Percentiles rank a stretch among this genome's conserved stretches.
Evolutionary conservation across 2,113 vertebrate genomes (phyloP).

Genomic region (Rostratula benghalensis): DNA sequence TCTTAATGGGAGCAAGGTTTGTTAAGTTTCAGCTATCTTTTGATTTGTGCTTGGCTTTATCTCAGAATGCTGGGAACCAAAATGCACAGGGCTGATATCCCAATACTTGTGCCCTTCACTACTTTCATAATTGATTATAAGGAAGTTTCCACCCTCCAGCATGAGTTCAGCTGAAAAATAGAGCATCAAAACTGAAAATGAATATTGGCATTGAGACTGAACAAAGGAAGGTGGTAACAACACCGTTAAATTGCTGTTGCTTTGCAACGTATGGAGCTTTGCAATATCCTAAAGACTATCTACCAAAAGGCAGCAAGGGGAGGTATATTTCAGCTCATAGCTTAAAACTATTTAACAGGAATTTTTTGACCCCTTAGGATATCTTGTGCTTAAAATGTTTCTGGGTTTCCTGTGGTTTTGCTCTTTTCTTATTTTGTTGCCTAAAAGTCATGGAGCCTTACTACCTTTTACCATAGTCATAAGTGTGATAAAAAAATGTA

Average conservation of each 20-base stretch:
- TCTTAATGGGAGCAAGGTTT: not conserved
- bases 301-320: not conserved
- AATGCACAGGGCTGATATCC: not conserved
- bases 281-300: not conserved
- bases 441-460: not conserved
- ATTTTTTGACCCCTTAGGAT: not conserved
- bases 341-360: not conserved
- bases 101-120: not conserved
- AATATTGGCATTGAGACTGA: not conserved
- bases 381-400: not conserved
- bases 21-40: not conserved
- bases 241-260: not conserved
- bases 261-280: not conserved
- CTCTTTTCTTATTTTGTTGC: not conserved
- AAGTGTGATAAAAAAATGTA: not conserved
- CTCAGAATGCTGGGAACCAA: not conserved
- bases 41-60: not conserved
- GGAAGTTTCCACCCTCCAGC: not conserved
- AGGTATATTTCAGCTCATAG: not conserved
- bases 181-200: not conserved
- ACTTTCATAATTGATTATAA: not conserved
- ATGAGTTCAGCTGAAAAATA: not conserved
- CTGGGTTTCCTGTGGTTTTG: not conserved
- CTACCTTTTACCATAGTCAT: not conserved
- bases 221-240: not conserved